Conservation (phyloP, 35 echinoderm and acorn worm species). For the Eucidaris tribuloides region DNA sequence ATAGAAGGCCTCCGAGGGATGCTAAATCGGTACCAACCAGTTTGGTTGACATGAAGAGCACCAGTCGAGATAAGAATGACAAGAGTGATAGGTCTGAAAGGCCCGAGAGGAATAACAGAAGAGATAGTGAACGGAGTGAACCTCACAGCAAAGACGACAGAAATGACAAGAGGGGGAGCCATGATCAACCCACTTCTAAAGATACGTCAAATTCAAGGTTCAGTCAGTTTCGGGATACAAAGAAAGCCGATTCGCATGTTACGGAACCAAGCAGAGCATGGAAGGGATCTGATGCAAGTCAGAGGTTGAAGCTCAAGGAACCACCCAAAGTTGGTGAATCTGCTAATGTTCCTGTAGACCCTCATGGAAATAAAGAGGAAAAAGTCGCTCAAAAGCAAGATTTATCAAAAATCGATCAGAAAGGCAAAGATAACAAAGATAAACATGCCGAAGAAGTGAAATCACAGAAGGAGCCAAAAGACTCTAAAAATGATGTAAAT, state of each 20-base stretch:
- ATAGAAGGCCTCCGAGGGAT: slow-evolving; percentile 11
- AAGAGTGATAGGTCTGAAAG: slow-evolving; percentile 4
- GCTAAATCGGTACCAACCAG: slow-evolving; percentile 1
- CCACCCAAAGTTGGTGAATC: background rate
- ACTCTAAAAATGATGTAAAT: slow-evolving; percentile 33
- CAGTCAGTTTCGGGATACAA: background rate
- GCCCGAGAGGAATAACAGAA: background rate
- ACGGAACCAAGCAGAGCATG: slow-evolving; percentile 14
- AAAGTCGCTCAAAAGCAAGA: slow-evolving; percentile 27
- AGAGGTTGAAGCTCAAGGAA: slow-evolving; percentile 18
- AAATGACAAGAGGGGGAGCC: background rate
- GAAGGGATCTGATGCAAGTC: slow-evolving; percentile 19
- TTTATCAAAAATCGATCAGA: background rate
- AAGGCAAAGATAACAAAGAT: background rate
- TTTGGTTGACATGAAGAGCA: slow-evolving; percentile 19
- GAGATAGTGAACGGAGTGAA: slow-evolving; percentile 12
- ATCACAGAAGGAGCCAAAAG: slow-evolving; percentile 11
- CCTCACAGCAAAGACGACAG: slow-evolving; percentile 1
- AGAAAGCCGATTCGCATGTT: background rate
- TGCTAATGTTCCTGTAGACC: background rate
- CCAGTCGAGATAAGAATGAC: background rate
- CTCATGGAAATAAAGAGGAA: slow-evolving; percentile 1
- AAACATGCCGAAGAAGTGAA: background rate
- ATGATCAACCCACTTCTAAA: background rate
- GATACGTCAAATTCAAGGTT: background rate